These are phyloP conservation scores for Leptoteleia sp. DNA, from an alignment of 1,140 invertebrate species.

Conservation along the genomic window DNA sequence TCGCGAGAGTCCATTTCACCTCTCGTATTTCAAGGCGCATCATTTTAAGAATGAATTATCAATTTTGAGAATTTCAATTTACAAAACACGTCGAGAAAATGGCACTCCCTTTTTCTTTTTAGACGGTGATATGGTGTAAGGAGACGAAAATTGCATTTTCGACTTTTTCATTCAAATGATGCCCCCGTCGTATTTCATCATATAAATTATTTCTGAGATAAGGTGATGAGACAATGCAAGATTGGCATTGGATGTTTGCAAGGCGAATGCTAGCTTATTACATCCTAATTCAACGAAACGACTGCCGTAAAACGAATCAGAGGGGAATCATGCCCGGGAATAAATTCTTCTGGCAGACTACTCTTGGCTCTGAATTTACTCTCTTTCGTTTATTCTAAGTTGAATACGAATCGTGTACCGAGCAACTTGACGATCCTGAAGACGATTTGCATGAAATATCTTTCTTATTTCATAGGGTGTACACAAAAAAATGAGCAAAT, in stretches of 20 bases:
- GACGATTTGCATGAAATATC: no score
- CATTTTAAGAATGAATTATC: conserved; percentile 42
- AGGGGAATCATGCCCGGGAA: no score
- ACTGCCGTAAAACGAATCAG: no score
- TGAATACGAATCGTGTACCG: no score
- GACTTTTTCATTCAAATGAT: conserved; percentile 48
- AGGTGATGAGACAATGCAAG: conserved; percentile 52
- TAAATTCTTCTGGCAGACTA: no score
- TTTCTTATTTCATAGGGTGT: no score
- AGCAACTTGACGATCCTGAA: no score
- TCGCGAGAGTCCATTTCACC: conserved; percentile 39
- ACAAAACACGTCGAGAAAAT: conserved; percentile 9
- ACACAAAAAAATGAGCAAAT: no score
- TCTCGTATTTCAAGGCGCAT: conserved; percentile 24
- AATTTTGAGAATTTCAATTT: conserved; percentile 44
- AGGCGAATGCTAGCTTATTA: conserved; percentile 72
- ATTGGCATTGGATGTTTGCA: conserved; percentile 35
- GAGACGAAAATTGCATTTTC: conserved; percentile 35
- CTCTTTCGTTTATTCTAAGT: no score
- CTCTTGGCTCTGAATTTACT: no score
- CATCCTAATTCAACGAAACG: conserved; percentile 76
- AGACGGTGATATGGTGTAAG: not conserved
- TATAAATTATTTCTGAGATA: conserved; percentile 55
- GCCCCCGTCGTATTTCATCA: conserved; percentile 42
- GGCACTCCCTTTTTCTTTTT: not conserved